Percentiles rank a stretch among this genome's conserved stretches.
Evolutionary conservation across 2,113 vertebrate species (phyloP).

Genomic region (Gymnarchus niloticus): DNA sequence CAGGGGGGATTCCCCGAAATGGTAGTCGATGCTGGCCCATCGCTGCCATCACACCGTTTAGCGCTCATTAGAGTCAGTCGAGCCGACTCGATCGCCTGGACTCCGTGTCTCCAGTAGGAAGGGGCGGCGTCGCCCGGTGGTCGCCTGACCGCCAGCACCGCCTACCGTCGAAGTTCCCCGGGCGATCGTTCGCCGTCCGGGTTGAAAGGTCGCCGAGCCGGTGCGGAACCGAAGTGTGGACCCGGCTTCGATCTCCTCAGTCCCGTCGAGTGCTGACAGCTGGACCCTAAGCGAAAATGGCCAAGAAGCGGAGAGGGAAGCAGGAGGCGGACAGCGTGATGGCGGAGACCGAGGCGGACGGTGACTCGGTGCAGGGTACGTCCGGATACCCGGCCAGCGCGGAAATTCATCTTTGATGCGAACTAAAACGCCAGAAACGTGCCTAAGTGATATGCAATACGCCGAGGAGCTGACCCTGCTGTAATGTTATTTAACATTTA

Average conservation of each 20-base stretch:
- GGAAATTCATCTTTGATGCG: background rate
- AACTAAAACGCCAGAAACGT: background rate
- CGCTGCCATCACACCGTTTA: too few relatives aligned
- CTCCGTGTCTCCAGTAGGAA: background rate
- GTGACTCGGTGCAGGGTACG: slow-evolving; percentile 49
- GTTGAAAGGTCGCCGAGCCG: slow-evolving; percentile 26
- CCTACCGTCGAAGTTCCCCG: background rate
- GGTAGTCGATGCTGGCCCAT: too few relatives aligned
- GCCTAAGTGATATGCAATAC: background rate
- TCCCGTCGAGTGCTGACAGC: background rate
- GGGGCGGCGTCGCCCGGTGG: background rate
- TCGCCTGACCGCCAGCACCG: background rate
- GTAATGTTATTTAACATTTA: background rate
- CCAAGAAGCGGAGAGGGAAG: slow-evolving; percentile 59
- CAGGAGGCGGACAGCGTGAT: slow-evolving; percentile 45
- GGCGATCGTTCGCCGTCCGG: background rate
- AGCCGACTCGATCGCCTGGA: too few relatives aligned
- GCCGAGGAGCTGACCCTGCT: background rate
- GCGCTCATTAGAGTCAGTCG: too few relatives aligned
- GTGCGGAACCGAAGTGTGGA: background rate
- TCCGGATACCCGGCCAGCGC: background rate
- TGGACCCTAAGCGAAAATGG: slow-evolving; percentile 41
- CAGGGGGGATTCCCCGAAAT: too few relatives aligned
- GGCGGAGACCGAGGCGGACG: slow-evolving; percentile 41
- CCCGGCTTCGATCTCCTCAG: background rate